Base-by-base conservation (phyloP, 1,140 invertebrate species). In the Drosophila nigromelanica region DNA sequence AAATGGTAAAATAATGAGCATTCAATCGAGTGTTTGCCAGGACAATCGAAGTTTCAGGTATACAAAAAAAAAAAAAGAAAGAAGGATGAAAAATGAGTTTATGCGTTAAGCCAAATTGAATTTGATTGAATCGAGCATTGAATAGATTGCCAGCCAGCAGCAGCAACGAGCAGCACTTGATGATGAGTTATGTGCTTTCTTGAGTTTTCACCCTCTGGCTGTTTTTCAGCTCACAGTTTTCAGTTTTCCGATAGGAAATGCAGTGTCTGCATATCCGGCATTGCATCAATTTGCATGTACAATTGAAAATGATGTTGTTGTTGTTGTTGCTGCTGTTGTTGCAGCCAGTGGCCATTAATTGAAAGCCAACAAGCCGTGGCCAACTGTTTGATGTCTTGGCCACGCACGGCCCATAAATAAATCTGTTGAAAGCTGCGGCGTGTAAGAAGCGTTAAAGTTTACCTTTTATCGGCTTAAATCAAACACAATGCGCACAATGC, bases 391-490 rank as follows among this genome's bases (percentile, higher is more conserved):
- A 79, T 80, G 73, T 86, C 45, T 42, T 52, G 79, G 51, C 83
- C 78, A 87, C 55, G 64, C 76, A 79, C 48, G 30, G 60, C 69
- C 78, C 51, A 70, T 70, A 74, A 74, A 69, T 83, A 80, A 86
- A 76, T 86, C 83, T 67, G 83, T 69, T 74, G 79, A 76, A 80
- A 76, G 70, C 61, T 79, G 78, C 82, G 83, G 78, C 76, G 72
- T 76, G 72, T 59, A 76, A 83, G 81, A 89, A 76, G 83, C 80
- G 69, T 77, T 77, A 85, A 79, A 83, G 58, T 72, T 74, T 68
- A 76, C 73, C 80, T 79, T 87, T 89, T 89, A 89, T 89, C 83
- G 83, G 83, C 83, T 87, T 89, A 87, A 87, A 82, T 89, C 83
- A 87, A 87, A 87, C 79, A 64, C 27, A 27, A 27, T 27, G 27